Evolutionary conservation across 2,113 vertebrate species (phyloP), one percentile per base, ranked within the genome.

Genomic region (Nannospalax galili): DNA sequence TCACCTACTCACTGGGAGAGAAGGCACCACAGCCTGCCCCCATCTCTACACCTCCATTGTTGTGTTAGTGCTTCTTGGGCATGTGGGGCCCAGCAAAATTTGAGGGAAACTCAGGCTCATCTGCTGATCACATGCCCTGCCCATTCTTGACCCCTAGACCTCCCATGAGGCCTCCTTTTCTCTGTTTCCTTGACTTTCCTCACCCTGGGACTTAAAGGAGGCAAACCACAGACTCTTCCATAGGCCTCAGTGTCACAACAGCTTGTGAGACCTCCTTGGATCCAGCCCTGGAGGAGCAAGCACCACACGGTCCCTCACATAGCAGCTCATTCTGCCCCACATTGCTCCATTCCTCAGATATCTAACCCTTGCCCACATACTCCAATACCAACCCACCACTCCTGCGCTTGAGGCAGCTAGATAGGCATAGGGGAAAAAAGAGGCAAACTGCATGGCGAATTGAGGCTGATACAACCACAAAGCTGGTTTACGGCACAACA

Each of bases 1-100:
- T 28, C 56, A 37, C 30, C 37, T 56, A 56, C 73, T 65, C 0
- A 0, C 26, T 32, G 24, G n/a, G 28, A 5, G 1, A 4, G 1
- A 16, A 42, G 45, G 35, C 10, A 52, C 79, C 64, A 30, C 20
- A 14, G 22, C 56, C 56, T 3, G 16, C 8, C 24, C 42, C 11
- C n/a, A n/a, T 72, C 37, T 56, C 79, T 73, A 28, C 12, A n/a
- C 37, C 48, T 32, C 6, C 6, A 8, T 69, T 60, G 37, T 20
- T 67, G 62, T 88, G 19, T 42, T 17, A 12, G n/a, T 19, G 35
- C 37, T 79, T 79, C 65, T 1, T 32, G 56, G 52, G 74, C 15
- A 7, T 1, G 0, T 24, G 80, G 56, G 48, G 64, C 9, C 62
- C 45, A 48, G 2, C 30, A 67, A 67, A 65, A 4, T 67, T 32